Percentiles rank a stretch among this genome's conserved stretches.
Conservation (phyloP, 2,113 vertebrate species). For the Ptilonorhynchus violaceus region DNA sequence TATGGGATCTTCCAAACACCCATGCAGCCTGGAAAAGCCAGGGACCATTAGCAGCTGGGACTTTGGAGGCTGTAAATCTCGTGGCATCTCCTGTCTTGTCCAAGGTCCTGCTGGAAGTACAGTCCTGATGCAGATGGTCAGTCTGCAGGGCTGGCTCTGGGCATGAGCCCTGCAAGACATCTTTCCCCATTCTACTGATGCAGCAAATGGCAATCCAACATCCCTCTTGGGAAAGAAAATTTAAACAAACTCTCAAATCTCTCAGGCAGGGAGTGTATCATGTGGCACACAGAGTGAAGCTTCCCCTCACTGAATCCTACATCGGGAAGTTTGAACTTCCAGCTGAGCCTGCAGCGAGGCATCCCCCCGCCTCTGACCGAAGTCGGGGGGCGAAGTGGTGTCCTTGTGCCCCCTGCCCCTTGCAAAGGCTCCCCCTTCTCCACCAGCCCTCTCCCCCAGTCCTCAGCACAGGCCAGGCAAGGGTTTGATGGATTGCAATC, state of each 20-base stretch:
- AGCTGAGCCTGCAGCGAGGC: neutral
- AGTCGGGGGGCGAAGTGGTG: neutral
- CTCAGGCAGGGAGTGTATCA: accelerated
- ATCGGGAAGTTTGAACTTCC: accelerated
- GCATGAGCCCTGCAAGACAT: neutral
- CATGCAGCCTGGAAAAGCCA: neutral
- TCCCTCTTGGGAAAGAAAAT: neutral
- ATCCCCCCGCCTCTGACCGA: accelerated
- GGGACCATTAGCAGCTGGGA: neutral
- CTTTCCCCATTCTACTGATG: neutral
- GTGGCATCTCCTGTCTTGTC: neutral
- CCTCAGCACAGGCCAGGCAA: accelerated
- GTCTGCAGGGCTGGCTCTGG: neutral
- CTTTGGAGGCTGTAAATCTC: neutral
- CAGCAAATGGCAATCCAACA: neutral
- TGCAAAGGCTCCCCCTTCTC: accelerated
- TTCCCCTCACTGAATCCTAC: neutral
- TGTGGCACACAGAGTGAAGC: neutral
- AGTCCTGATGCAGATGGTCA: accelerated
- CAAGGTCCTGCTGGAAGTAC: neutral
- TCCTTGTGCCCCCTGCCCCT: neutral
- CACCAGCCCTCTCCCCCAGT: neutral
- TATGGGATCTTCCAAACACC: neutral
- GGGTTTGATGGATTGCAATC: constrained; percentile 13
- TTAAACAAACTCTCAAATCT: neutral